Percentiles rank a stretch among this genome's conserved stretches.
These are phyloP conservation scores for Brenthis daphne DNA, from an alignment of 2,888 invertebrate species.

Conservation along the genomic window DNA sequence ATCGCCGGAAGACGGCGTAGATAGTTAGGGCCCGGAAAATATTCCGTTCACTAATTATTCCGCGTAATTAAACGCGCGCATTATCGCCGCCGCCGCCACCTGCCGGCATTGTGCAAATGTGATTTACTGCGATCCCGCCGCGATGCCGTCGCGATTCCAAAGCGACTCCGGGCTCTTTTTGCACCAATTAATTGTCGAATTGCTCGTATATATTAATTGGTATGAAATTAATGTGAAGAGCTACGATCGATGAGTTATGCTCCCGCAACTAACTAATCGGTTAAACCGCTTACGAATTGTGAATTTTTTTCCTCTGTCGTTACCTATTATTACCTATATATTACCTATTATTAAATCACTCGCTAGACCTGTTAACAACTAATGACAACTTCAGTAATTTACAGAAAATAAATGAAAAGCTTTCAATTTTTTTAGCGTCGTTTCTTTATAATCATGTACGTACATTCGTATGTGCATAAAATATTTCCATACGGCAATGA, in stretches of 20 bases:
- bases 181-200: constrained; percentile 80
- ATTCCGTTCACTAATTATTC: constrained; percentile 83
- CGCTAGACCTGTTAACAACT: background rate
- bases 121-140: constrained; percentile 79
- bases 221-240: constrained; percentile 74
- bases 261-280: constrained; percentile 43
- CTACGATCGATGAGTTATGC: constrained; percentile 50
- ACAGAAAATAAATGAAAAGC: background rate
- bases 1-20: constrained; percentile 81
- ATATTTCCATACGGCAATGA: constrained; percentile 2
- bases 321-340: constrained; percentile 1
- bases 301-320: constrained; percentile 27
- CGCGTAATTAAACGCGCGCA: constrained; percentile 82
- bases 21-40: constrained; percentile 82
- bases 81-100: constrained; percentile 81
- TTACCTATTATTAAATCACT: constrained; percentile 13
- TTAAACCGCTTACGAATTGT: constrained; percentile 32
- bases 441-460: background rate
- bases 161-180: constrained; percentile 74
- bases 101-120: constrained; percentile 78
- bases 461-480: constrained; percentile 2
- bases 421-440: background rate
- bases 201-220: constrained; percentile 78
- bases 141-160: constrained; percentile 72
- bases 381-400: background rate